Evolutionary conservation across 2,797 vertebrate genomes (phyloP).

Genomic region (Hippoglossus hippoglossus): DNA sequence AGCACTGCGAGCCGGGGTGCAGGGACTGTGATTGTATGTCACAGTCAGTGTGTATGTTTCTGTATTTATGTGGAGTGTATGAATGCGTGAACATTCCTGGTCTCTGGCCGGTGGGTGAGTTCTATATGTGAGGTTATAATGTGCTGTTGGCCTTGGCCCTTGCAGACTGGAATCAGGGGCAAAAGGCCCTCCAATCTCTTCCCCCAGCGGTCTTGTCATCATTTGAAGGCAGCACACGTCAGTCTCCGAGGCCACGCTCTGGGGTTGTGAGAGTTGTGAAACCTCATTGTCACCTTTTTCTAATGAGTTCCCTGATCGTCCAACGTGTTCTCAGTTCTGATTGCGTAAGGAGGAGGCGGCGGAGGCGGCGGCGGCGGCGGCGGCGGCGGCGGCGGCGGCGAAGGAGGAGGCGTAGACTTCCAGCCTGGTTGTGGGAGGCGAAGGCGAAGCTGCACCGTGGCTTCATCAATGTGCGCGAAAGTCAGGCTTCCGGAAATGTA

Average conservation of each 20-base stretch:
- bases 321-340: slow-evolving; percentile 74
- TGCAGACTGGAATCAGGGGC: slow-evolving; percentile 42
- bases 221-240: slow-evolving; percentile 73
- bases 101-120: slow-evolving; percentile 40
- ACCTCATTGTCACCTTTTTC: slow-evolving; percentile 90
- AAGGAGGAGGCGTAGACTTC: slow-evolving; percentile 44
- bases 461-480: slow-evolving; percentile 81
- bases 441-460: slow-evolving; percentile 42
- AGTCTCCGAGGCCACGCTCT: slow-evolving; percentile 58
- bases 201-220: slow-evolving; percentile 33
- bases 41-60: slow-evolving; percentile 49
- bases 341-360: slow-evolving; percentile 61
- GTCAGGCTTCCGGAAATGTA: slow-evolving; percentile 80
- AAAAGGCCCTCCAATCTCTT: slow-evolving; percentile 44
- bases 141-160: slow-evolving; percentile 37
- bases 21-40: slow-evolving; percentile 56
- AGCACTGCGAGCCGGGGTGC: slow-evolving; percentile 56
- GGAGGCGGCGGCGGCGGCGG: slow-evolving; percentile 13
- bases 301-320: slow-evolving; percentile 83
- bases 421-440: slow-evolving; percentile 44
- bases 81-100: slow-evolving; percentile 57
- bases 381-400: too few relatives aligned
- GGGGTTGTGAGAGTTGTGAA: slow-evolving; percentile 77
- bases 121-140: slow-evolving; percentile 48
- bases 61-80: slow-evolving; percentile 57